Evolutionary conservation across 2,113 vertebrate genomes (phyloP).

Genomic region (Polypterus senegalus): DNA sequence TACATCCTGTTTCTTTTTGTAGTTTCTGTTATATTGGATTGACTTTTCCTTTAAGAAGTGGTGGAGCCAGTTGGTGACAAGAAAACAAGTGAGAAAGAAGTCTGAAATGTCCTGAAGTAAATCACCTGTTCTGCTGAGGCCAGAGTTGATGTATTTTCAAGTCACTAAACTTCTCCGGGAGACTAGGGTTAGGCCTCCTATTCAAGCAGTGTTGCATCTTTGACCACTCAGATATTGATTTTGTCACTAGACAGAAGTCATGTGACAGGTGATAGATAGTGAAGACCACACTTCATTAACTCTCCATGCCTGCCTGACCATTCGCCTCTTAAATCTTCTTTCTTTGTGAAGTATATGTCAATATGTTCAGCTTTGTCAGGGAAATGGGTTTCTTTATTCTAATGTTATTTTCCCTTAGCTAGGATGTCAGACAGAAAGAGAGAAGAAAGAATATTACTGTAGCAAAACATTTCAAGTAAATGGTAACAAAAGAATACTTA

Average conservation of each 20-base stretch:
- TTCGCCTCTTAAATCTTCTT: conserved; percentile 28
- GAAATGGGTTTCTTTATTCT: conserved; percentile 15
- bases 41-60: no score
- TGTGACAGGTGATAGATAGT: conserved; percentile 33
- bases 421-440: neutral
- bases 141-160: conserved; percentile 10
- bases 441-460: neutral
- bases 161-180: conserved; percentile 29
- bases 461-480: no score
- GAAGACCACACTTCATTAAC: conserved; percentile 43
- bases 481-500: no score
- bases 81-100: no score
- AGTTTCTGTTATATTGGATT: no score
- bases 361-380: conserved; percentile 13
- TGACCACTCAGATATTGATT: conserved; percentile 44
- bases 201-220: conserved; percentile 35
- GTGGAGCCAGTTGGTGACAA: no score
- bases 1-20: no score
- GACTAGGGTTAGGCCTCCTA: conserved; percentile 27
- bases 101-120: no score
- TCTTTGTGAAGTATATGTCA: conserved; percentile 20
- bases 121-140: no score
- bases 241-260: conserved; percentile 30
- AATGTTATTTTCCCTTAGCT: conserved; percentile 16
- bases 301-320: conserved; percentile 17